phyloP scores from a whole-genome alignment of 2,888 invertebrate genomes.

The Cetonia aurata region DNA sequence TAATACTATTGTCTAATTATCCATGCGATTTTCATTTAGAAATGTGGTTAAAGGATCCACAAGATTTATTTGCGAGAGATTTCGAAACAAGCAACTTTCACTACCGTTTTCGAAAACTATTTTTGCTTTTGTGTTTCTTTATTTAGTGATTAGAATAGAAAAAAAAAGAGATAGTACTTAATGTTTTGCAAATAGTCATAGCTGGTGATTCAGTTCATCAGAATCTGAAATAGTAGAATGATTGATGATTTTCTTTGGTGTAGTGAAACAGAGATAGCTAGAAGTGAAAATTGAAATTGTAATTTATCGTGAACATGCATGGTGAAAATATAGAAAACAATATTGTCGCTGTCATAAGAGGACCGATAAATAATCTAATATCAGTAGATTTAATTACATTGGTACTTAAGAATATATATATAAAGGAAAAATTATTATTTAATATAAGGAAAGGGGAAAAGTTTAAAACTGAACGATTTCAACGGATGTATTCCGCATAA shows the following conservation, averaged over 20 bases:
- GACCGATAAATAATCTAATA: conserved; percentile 27
- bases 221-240: conserved; percentile 7
- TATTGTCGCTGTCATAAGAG: conserved; percentile 1
- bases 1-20: no score
- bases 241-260: conserved; percentile 19
- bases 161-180: neutral
- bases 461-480: conserved; percentile 1
- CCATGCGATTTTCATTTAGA: no score
- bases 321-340: conserved; percentile 19
- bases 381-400: conserved; percentile 8
- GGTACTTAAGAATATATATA: neutral
- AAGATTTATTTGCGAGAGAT: no score
- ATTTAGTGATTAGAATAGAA: neutral
- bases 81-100: no score
- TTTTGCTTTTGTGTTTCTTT: neutral
- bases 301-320: conserved; percentile 19
- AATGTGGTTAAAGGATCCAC: no score
- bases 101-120: neutral
- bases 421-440: neutral
- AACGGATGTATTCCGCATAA: neutral
- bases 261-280: neutral
- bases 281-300: neutral
- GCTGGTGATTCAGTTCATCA: neutral
- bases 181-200: neutral
- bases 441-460: neutral